Evolutionary conservation across 2,888 invertebrate genomes (phyloP), one percentile per base, ranked within the genome.

Genomic region (Crioceris asparagi): DNA sequence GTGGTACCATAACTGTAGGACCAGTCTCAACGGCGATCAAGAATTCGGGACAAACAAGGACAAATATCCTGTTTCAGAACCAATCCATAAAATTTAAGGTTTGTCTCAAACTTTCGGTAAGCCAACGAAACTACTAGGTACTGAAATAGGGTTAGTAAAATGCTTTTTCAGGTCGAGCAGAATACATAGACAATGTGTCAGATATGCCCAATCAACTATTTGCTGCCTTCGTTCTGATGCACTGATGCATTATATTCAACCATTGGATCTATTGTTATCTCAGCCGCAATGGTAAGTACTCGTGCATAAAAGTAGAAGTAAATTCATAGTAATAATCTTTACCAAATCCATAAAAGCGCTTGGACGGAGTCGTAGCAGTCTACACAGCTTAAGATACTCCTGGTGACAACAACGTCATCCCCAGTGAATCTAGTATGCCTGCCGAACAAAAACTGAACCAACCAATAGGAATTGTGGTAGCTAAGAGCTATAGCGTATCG

Each of bases 121-220:
- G 7, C 17, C 12, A n/a, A n/a, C n/a, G n/a, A n/a, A n/a, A n/a
- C n/a, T n/a, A n/a, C n/a, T n/a, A n/a, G n/a, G n/a, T n/a, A n/a
- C n/a, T n/a, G n/a, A n/a, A n/a, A n/a, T n/a, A n/a, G n/a, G n/a
- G n/a, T n/a, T n/a, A n/a, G n/a, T n/a, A n/a, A n/a, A n/a, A n/a
- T n/a, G n/a, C n/a, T n/a, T n/a, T 48, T 45, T 66, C 74, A 50
- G 91, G 90, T 1, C 84, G 85, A 59, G 83, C 84, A 0, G 70
- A 75, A 38, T 92, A 82, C 60, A 67, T 79, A 12, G 80, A 82
- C 55, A 91, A 91, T 57, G 66, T 83, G 16, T 77, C 79, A 15
- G 66, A 68, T 0, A 66, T 72, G 32, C 71, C 71, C 1, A 68
- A 74, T 42, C 83, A 88, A 65, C 70, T 87, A 1, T 77, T 71